Conservation (phyloP, 2,113 vertebrate genomes). For the Vombatus ursinus region DNA sequence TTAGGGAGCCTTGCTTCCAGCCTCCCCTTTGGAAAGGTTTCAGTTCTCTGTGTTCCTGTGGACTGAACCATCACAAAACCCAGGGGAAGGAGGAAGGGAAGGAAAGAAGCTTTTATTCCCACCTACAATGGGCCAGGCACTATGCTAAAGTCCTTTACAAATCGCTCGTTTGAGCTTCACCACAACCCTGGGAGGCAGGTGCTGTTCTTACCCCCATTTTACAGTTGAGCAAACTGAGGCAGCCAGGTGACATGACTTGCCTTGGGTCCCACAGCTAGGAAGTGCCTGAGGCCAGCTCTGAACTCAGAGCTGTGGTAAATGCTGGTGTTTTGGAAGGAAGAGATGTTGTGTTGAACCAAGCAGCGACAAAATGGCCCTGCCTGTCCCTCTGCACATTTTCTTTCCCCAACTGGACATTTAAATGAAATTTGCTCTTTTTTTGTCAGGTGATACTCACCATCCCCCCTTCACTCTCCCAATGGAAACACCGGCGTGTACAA, state of each 20-base stretch:
- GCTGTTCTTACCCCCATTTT: not conserved
- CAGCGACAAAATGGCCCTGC: not conserved
- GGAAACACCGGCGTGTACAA: not conserved
- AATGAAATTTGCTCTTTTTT: not conserved
- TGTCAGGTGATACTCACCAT: not conserved
- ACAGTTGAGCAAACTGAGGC: not conserved
- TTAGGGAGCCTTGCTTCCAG: not conserved
- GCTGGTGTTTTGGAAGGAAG: not conserved
- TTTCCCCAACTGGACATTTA: not conserved
- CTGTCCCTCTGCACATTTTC: not conserved
- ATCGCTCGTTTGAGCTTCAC: too few species aligned
- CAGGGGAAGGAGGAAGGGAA: too few species aligned
- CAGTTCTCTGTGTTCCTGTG: not conserved
- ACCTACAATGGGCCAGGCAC: not conserved
- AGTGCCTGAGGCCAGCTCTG: not conserved
- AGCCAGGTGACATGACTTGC: too few species aligned
- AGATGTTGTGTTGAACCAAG: not conserved
- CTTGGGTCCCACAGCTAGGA: not conserved
- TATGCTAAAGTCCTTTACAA: not conserved
- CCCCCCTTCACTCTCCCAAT: not conserved
- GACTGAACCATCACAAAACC: not conserved
- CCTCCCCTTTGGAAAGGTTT: not conserved
- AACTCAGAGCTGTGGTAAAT: not conserved
- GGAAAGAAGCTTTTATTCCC: not conserved
- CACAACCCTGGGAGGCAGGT: not conserved